Base-by-base conservation (phyloP, 2,113 vertebrate species). In the Ophthalmolycus amberensis region DNA sequence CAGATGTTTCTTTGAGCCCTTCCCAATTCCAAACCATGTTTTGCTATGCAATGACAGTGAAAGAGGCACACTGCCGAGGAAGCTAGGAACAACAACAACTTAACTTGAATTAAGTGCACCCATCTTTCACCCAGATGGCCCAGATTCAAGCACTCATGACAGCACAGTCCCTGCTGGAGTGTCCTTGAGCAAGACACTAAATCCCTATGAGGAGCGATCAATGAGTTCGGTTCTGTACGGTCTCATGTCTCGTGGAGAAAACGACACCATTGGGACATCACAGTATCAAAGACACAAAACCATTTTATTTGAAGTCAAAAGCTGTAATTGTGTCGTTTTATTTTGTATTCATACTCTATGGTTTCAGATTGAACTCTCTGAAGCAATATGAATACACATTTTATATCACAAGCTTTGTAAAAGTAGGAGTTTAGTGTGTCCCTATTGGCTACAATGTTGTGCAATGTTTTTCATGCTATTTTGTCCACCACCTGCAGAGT, bases 171-270 rank as follows among this genome's bases (percentile, higher is more conserved):
- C 59, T 77, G 71, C 38, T 73, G 66, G 27, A 75, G 69, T 79
- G 80, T 87, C 88, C 85, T 87, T 89, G 88, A 82, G 80, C 80
- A 63, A 56, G 71, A 82, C 65, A 66, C 32, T 52, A 71, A 82
- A 85, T 86, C 72, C 75, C 70, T 59, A 0, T 5, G 52, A 84
- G 71, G 48, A 44, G 71, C 52, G 6, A 83, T 80, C 88, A 73
- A 59, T 84, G 75, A 59, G 14, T 77, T 46, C 40, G 27, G 27
- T 42, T 58, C n/a, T 48, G 62, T 54, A 40, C 4, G 9, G 9
- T 40, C 5, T 65, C 27, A 20, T 50, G 42, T 65, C 54, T 78
- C 22, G 40, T 60, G 75, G 58, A 75, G 42, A 66, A 59, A 42
- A 44, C 22, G 5, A 37, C 42, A 12, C 75, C 12, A 3, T 56